These are phyloP conservation scores for Halictus rubicundus DNA, from an alignment of 1,140 invertebrate genomes.

Conservation along the genomic window DNA sequence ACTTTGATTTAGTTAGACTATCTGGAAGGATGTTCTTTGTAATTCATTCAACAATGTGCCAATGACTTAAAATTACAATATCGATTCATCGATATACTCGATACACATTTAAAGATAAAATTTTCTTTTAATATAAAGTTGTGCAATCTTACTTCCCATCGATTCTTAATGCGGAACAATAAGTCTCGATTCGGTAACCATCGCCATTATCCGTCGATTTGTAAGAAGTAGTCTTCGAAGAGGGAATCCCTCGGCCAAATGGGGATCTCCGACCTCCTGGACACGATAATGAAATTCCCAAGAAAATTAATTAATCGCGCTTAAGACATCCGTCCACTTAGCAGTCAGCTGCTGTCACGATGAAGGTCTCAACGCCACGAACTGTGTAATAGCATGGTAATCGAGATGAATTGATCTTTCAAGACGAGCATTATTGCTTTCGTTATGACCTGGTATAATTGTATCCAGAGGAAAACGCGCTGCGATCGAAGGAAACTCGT, in stretches of 20 bases:
- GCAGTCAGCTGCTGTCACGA: slow-evolving; percentile 9
- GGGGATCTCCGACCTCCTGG: background rate
- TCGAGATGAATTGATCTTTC: slow-evolving; percentile 10
- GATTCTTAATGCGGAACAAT: background rate
- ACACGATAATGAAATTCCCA: slow-evolving; percentile 49
- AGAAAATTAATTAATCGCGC: slow-evolving; percentile 62
- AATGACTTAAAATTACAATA: too few species aligned
- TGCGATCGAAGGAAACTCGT: background rate
- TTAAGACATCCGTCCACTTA: slow-evolving; percentile 46
- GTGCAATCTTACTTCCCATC: too few species aligned
- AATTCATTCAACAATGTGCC: too few species aligned
- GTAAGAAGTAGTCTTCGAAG: background rate
- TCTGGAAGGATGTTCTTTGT: too few species aligned
- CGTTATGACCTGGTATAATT: background rate
- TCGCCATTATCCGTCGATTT: background rate
- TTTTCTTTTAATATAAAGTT: too few species aligned
- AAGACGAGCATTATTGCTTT: background rate
- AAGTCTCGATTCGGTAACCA: background rate
- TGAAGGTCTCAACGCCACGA: background rate
- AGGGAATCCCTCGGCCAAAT: background rate
- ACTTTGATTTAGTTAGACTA: too few species aligned
- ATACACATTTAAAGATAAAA: too few species aligned
- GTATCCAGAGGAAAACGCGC: background rate
- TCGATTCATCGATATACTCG: too few species aligned
- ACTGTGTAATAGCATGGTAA: slow-evolving; percentile 8